Evolutionary conservation across 2,888 invertebrate genomes (phyloP), one percentile per base, ranked within the genome.

Genomic region (Deladenus siricidicola): DNA sequence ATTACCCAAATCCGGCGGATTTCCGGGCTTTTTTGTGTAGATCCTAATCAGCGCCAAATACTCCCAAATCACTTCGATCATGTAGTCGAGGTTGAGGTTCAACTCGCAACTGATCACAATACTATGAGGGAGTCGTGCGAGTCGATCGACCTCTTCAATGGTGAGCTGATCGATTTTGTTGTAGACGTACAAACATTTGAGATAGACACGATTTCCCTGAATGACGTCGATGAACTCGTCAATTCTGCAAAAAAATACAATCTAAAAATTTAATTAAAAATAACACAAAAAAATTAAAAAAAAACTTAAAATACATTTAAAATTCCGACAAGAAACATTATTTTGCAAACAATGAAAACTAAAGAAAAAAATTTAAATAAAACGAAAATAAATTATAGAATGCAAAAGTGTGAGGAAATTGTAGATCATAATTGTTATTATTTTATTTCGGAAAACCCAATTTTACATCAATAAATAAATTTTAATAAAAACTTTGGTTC

Each of bases 161-260:
- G 94, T 90, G 76, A 98, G 90, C 84, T 98, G 94, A 86, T 99
- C 98, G 74, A 98, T 92, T 85, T 99, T 99, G 83, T 99, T 99
- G 83, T 96, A 98, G 58, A 96, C 82, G 83, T 96, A 98, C 58
- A 99, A 82, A 81, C 98, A 99, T 56, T 67, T 67, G 23, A 71
- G 49, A 52, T 68, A 68, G 21, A 76, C 75, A 0, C 72, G 70
- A 54, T 71, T 74, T 19, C 75, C 77, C 54, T 73, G 73, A 24
- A 99, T 91, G 56, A 98, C 93, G 83, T 99, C 98, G 70, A 99
- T 96, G 76, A 99, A 85, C 79, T 98, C 96, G 81, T 98, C 98
- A 47, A 78, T 67, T 4, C 75, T 75, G 60, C 39, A 69, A 60
- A 4, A 0, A 6, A 24, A 1, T 3, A n/a, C n/a, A n/a, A n/a